These are phyloP conservation scores for Nomada lathburiana DNA, from an alignment of 2,888 invertebrate genomes.

Conservation along the genomic window DNA sequence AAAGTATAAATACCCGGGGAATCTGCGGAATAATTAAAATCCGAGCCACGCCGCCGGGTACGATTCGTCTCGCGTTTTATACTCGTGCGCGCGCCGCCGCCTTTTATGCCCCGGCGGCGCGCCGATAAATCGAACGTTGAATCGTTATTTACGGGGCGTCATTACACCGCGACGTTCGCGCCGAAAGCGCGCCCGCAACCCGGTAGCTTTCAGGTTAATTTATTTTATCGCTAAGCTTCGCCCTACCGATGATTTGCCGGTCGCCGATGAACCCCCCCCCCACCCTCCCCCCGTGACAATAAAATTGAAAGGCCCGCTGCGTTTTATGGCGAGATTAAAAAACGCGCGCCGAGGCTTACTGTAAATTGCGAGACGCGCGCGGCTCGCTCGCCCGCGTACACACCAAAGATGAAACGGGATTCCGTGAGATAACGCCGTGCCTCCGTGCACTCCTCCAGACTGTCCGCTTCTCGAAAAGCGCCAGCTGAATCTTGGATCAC, in stretches of 20 bases:
- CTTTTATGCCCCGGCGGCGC: constrained; percentile 29
- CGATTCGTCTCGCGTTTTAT: constrained; percentile 36
- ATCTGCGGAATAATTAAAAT: constrained; percentile 26
- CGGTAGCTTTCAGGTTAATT: constrained; percentile 82
- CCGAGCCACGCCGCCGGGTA: not conserved
- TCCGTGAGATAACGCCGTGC: constrained; percentile 30
- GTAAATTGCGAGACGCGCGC: constrained; percentile 31
- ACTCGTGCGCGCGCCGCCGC: not conserved
- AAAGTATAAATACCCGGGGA: not conserved
- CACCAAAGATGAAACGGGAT: constrained; percentile 9
- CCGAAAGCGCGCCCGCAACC: constrained; percentile 70
- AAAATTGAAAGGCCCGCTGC: constrained; percentile 54
- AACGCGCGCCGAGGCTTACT: constrained; percentile 32
- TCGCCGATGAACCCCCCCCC: constrained; percentile 36
- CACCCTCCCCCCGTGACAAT: constrained; percentile 31
- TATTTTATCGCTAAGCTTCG: constrained; percentile 79
- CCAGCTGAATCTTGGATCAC: constrained; percentile 8
- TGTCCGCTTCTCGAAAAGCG: not conserved
- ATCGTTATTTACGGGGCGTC: constrained; percentile 80
- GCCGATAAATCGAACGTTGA: constrained; percentile 75
- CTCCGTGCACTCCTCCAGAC: not conserved
- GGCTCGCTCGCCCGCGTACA: too few species aligned
- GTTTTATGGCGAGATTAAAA: constrained; percentile 57
- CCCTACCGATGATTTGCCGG: constrained; percentile 73
- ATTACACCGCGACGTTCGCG: constrained; percentile 69